Conservation (phyloP, 2,797 vertebrate species). For the Eulemur coronatus region DNA sequence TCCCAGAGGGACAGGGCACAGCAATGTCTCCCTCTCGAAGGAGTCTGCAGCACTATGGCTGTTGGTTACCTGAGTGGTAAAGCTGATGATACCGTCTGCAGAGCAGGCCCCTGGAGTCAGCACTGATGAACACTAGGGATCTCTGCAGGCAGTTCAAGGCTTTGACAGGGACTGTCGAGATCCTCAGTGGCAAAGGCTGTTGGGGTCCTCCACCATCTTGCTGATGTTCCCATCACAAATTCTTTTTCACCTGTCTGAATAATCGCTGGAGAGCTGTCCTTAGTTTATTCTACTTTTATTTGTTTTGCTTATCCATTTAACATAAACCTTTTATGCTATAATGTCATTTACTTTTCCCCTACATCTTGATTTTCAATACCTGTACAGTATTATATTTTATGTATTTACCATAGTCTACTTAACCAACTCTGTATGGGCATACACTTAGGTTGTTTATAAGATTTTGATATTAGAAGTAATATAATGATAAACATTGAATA, state of each 20-base stretch:
- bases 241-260: not conserved
- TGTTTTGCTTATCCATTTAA: not conserved
- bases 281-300: not conserved
- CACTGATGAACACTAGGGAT: too few relatives aligned
- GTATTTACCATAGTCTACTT: not conserved
- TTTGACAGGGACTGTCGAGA: not conserved
- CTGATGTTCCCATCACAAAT: not conserved
- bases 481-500: not conserved
- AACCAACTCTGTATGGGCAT: not conserved
- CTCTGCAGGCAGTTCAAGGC: not conserved
- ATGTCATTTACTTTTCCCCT: not conserved
- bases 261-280: not conserved
- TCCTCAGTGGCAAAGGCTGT: not conserved
- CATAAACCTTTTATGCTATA: not conserved
- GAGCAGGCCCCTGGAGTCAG: not conserved
- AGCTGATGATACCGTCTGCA: not conserved
- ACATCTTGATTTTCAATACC: not conserved
- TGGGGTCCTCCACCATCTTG: not conserved
- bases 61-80: not conserved
- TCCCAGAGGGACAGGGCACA: not conserved
- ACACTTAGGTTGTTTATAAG: not conserved
- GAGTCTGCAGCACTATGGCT: not conserved
- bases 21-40: not conserved
- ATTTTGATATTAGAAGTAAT: not conserved
- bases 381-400: not conserved